Percentiles rank a stretch among this genome's conserved stretches.
phyloP scores from a whole-genome alignment of 2,888 invertebrate species.

The Drosophila prostipennis region DNA sequence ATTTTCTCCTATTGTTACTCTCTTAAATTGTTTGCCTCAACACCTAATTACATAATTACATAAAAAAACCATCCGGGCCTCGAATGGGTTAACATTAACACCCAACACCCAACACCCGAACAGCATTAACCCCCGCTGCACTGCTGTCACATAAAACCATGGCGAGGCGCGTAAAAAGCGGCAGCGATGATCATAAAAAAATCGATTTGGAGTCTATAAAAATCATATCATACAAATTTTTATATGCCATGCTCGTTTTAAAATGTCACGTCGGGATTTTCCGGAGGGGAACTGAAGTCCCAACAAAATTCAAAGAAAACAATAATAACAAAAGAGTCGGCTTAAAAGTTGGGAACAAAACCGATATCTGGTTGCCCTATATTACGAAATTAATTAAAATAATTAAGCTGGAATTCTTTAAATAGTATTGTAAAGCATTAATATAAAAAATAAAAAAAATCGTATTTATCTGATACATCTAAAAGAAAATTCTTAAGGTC shows the following conservation, averaged over 20 bases:
- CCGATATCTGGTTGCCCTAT: not conserved
- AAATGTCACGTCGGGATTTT: slow-evolving; percentile 36
- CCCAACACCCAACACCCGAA: too few relatives aligned
- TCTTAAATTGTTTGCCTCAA: slow-evolving; percentile 58
- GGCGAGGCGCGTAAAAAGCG: slow-evolving; percentile 67
- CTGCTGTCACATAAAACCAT: slow-evolving; percentile 73
- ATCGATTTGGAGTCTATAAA: slow-evolving; percentile 79
- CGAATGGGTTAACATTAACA: slow-evolving; percentile 27
- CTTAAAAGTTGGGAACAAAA: too few relatives aligned
- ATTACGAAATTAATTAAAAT: not conserved
- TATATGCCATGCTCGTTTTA: slow-evolving; percentile 64
- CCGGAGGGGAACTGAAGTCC: not conserved
- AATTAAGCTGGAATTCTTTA: not conserved
- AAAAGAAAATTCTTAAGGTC: too few relatives aligned
- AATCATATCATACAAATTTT: slow-evolving; percentile 78
- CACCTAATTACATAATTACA: slow-evolving; percentile 78
- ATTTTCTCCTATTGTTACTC: not conserved
- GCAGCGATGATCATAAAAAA: slow-evolving; percentile 72
- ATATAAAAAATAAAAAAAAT: too few relatives aligned
- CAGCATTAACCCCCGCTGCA: not conserved
- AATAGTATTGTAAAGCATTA: too few relatives aligned
- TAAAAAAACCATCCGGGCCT: slow-evolving; percentile 3
- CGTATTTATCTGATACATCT: too few relatives aligned
- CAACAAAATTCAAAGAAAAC: slow-evolving; percentile 17
- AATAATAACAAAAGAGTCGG: slow-evolving; percentile 8